These are phyloP conservation scores for Gonatopus flavifemur DNA, from an alignment of 1,140 invertebrate species.

Conservation along the genomic window DNA sequence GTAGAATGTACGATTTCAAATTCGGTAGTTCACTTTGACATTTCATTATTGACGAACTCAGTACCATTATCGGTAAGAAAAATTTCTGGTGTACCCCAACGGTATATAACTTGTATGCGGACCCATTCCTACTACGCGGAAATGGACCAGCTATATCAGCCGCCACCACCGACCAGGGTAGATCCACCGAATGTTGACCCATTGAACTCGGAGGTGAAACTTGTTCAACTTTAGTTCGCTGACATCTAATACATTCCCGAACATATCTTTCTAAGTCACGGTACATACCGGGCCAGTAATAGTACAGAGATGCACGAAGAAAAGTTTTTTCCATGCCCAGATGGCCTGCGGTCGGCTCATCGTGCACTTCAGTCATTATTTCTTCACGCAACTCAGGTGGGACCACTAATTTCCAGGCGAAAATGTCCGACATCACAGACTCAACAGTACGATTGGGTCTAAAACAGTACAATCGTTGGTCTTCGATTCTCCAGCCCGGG, in stretches of 20 bases:
- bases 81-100: constrained; percentile 39
- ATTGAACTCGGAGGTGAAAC: no score
- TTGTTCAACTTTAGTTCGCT: constrained; percentile 27
- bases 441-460: no score
- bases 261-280: constrained; percentile 30
- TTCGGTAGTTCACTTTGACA: constrained; percentile 10
- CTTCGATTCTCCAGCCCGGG: neutral
- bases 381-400: neutral
- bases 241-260: constrained; percentile 29
- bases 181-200: constrained; percentile 19
- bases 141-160: constrained; percentile 41
- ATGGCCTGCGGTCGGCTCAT: constrained; percentile 7
- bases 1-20: constrained; percentile 23
- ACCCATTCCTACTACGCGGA: constrained; percentile 29
- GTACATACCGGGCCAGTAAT: constrained; percentile 38
- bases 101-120: constrained; percentile 31
- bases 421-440: no score
- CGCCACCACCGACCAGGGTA: constrained; percentile 34
- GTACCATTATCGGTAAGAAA: constrained; percentile 50
- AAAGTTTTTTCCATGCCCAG: constrained; percentile 34
- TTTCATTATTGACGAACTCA: constrained; percentile 42
- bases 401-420: no score
- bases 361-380: neutral
- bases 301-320: constrained; percentile 10
- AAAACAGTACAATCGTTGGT: neutral